Base-by-base conservation (phyloP, 2,888 invertebrate genomes). In the Temnothorax unifasciatus region DNA sequence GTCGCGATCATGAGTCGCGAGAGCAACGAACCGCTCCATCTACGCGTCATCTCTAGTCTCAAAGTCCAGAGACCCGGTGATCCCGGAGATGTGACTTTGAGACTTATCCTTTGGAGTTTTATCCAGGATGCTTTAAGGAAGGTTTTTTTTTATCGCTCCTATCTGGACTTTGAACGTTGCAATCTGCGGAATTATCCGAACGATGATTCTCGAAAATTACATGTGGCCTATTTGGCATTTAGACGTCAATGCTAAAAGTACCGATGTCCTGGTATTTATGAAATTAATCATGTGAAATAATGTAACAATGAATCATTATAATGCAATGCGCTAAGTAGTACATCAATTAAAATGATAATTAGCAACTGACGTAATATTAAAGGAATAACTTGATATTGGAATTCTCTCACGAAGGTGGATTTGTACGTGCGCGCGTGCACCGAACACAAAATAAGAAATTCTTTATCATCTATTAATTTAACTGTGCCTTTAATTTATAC, bases 1-100 rank as follows among this genome's bases (percentile, higher is more conserved):
- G 4, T 18, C 13, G 3, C 25, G 13, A 79, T 59, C 44, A 44
- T 47, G 77, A 68, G 57, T 68, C 44, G 1, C 38, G 38, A 69
- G 71, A 81, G 79, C 79, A 81, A 81, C 59, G 79, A 81, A 81
- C 71, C 47, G 44, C n/a, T 8, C 34, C 41, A 29, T 57, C 9
- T 15, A 3, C 15, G 29, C 38, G n/a, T 57, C 44, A 25, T 50
- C 57, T 44, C n/a, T 77, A 21, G 47, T 79, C 8, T 34, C 69
- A 71, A 81, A 71, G 71, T 81, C 71, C 47, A 50, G 59, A 47
- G 29, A 34, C 8, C 5, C 8, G 59, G 21, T 21, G 59, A 54
- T 77, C 9, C 8, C 8, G 4, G 18, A n/a, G 38, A 50, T 34
- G 3, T 52, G 25, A 52, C 15, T 59, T 25, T 13, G 34, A 34